Conservation (phyloP, 2,888 invertebrate species). For the Chorisops tibialis region DNA sequence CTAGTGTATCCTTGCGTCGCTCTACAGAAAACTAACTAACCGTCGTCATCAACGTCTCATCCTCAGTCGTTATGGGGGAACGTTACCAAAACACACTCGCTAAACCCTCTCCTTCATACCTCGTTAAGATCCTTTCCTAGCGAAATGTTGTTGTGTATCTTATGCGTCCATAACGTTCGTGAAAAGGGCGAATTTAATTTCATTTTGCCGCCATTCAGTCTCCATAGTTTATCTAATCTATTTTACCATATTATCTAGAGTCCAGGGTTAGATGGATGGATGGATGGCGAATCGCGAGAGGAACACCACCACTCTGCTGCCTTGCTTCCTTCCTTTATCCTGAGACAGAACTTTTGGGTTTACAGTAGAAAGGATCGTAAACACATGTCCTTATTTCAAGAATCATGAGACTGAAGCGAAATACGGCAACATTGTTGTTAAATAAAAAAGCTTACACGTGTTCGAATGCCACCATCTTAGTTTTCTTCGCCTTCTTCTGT, state of each 20-base stretch:
- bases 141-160: not conserved
- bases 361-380: slow-evolving; percentile 1
- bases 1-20: not conserved
- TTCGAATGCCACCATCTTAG: slow-evolving; percentile 7
- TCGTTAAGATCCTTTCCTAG: slow-evolving; percentile 2
- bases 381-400: slow-evolving; percentile 2
- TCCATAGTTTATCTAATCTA: slow-evolving; percentile 22
- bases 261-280: slow-evolving; percentile 1
- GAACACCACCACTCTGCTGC: slow-evolving; percentile 9
- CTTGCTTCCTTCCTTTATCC: slow-evolving; percentile 2
- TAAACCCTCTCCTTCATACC: not conserved
- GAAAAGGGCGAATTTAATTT: slow-evolving; percentile 22
- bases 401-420: slow-evolving; percentile 2
- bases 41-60: not conserved
- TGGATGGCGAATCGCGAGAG: slow-evolving; percentile 12
- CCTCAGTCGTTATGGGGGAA: not conserved
- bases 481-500: not conserved
- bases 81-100: too few relatives aligned
- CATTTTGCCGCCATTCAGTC: slow-evolving; percentile 26
- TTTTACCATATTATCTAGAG: slow-evolving; percentile 22
- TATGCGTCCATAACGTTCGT: slow-evolving; percentile 16
- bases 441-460: slow-evolving; percentile 24
- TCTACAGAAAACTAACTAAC: not conserved
- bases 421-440: slow-evolving; percentile 15
- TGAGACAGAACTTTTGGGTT: not conserved